A percentile compares a stretch with the other conserved stretches of the same genome.
phyloP scores from a whole-genome alignment of 2,797 vertebrate genomes.

The Rhyacichthys aspro region DNA sequence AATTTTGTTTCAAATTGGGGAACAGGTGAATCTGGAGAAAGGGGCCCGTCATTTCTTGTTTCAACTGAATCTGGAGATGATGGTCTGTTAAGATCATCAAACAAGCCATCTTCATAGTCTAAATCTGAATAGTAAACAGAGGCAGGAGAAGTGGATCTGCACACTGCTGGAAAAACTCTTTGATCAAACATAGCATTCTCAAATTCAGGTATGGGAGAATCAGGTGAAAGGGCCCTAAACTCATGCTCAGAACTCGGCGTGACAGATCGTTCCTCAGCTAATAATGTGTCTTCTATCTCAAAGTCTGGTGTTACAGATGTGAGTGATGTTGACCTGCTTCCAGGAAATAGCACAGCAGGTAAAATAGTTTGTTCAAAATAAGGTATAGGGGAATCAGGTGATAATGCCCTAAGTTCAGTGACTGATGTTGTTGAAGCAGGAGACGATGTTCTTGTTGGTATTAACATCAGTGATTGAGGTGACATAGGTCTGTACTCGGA shows the following conservation, averaged over 20 bases:
- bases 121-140: slow-evolving; percentile 48
- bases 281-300: slow-evolving; percentile 24
- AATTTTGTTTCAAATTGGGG: slow-evolving; percentile 12
- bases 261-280: slow-evolving; percentile 13
- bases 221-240: slow-evolving; percentile 48
- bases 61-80: slow-evolving; percentile 43
- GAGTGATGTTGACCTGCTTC: slow-evolving; percentile 32
- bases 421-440: slow-evolving; percentile 35
- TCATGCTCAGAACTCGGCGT: slow-evolving; percentile 47
- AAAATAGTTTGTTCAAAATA: slow-evolving; percentile 24
- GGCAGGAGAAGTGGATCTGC: slow-evolving; percentile 53
- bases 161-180: slow-evolving; percentile 20
- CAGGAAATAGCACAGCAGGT: slow-evolving; percentile 5
- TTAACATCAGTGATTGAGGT: slow-evolving; percentile 14
- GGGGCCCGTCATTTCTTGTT: slow-evolving; percentile 14
- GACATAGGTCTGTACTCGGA: slow-evolving; percentile 31
- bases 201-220: slow-evolving; percentile 61
- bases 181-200: slow-evolving; percentile 4
- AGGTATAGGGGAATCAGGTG: slow-evolving; percentile 36
- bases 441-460: slow-evolving; percentile 32
- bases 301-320: slow-evolving; percentile 30
- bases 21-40: slow-evolving; percentile 46
- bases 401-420: slow-evolving; percentile 27
- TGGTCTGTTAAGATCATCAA: slow-evolving; percentile 25
- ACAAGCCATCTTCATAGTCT: slow-evolving; percentile 27